A percentile compares a stretch with the other conserved stretches of the same genome.
Evolutionary conservation across 2,888 invertebrate genomes (phyloP).

Genomic region (Ernsta delagoae): DNA sequence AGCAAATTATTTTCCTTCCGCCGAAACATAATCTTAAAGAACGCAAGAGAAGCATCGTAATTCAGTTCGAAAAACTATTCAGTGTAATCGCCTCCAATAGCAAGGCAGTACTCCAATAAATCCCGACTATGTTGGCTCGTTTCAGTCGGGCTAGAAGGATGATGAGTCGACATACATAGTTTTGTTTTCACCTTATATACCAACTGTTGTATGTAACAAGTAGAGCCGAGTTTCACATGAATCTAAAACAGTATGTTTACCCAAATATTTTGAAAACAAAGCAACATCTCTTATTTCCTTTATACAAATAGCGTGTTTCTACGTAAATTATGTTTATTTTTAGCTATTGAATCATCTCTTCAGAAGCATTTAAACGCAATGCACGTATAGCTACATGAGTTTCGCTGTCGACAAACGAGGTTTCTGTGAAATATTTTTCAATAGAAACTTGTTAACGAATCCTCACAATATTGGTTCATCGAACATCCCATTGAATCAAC

Average conservation of each 20-base stretch:
- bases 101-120: constrained; percentile 11
- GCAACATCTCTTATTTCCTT: no score
- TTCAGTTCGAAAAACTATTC: constrained; percentile 8
- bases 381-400: neutral
- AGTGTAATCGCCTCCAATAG: constrained; percentile 12
- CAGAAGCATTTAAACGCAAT: neutral
- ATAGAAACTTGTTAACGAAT: neutral
- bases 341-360: neutral
- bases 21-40: no score
- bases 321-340: neutral
- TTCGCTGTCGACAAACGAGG: neutral
- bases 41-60: neutral
- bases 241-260: no score
- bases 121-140: constrained; percentile 23
- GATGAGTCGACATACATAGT: constrained; percentile 14
- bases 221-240: no score
- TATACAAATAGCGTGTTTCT: neutral
- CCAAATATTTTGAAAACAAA: no score
- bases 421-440: constrained; percentile 3
- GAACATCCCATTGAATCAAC: constrained; percentile 1
- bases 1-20: no score
- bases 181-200: no score
- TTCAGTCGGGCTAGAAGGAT: constrained; percentile 14
- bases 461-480: neutral
- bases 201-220: no score